These are phyloP conservation scores for Tinea semifulvella DNA, from an alignment of 2,888 invertebrate species.

Conservation along the genomic window DNA sequence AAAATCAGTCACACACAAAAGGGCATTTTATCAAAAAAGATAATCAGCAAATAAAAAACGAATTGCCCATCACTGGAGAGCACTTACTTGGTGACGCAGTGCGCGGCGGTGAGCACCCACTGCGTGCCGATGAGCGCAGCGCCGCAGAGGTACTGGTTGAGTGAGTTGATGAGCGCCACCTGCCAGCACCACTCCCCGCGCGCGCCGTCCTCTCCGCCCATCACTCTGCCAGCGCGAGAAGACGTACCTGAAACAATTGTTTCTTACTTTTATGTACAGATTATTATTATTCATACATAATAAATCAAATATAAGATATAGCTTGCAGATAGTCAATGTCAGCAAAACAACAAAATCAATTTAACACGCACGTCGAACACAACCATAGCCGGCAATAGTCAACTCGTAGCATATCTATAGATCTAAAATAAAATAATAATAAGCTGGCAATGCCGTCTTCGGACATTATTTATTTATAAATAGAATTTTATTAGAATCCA, in stretches of 20 bases:
- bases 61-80: too few species aligned
- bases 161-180: constrained; percentile 90
- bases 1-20: too few species aligned
- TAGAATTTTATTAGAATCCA: too few species aligned
- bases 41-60: too few species aligned
- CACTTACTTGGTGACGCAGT: constrained; percentile 91
- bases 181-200: constrained; percentile 97
- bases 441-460: too few species aligned
- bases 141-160: constrained; percentile 93
- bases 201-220: constrained; percentile 90
- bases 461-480: too few species aligned
- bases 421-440: too few species aligned
- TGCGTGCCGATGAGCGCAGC: constrained; percentile 93
- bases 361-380: neutral
- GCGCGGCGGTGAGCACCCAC: constrained; percentile 94
- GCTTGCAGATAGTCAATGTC: neutral
- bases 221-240: constrained; percentile 67
- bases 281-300: too few species aligned
- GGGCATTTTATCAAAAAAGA: too few species aligned
- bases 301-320: too few species aligned
- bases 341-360: neutral
- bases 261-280: too few species aligned
- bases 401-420: neutral
- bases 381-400: neutral
- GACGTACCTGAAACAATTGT: constrained; percentile 3